Conservation (phyloP, 2,113 vertebrate species). For the Willisornis vidua region DNA sequence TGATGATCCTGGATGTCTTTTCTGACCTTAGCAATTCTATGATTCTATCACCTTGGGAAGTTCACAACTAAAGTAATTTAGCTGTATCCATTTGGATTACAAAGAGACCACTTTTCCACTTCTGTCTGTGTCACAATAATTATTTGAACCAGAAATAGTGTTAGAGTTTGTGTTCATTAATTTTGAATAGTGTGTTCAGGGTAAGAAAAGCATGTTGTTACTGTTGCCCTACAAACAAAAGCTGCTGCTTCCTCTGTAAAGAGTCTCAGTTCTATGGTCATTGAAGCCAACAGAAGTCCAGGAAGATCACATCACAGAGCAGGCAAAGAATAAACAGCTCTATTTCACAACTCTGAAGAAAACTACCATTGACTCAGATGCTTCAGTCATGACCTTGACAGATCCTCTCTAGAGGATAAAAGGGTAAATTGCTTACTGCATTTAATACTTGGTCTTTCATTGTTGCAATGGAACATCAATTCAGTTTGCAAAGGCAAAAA, state of each 20-base stretch:
- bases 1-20: not conserved
- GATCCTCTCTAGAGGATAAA: not conserved
- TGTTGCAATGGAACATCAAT: not conserved
- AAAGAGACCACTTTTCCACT: not conserved
- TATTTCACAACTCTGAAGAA: not conserved
- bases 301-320: not conserved
- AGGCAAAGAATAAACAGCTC: not conserved
- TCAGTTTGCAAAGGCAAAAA: not conserved
- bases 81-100: not conserved
- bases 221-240: not conserved
- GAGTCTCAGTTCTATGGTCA: not conserved
- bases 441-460: not conserved
- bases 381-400: not conserved
- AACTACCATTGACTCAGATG: not conserved
- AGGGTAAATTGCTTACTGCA: not conserved
- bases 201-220: rapidly evolving
- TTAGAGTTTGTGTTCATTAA: not conserved
- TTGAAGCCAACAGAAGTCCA: not conserved
- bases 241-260: not conserved
- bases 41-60: not conserved
- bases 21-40: not conserved
- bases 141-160: not conserved
- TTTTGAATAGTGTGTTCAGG: not conserved
- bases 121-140: not conserved
- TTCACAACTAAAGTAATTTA: not conserved